Evolutionary conservation across 2,888 invertebrate species (phyloP).

Genomic region (Luffia ferchaultella): DNA sequence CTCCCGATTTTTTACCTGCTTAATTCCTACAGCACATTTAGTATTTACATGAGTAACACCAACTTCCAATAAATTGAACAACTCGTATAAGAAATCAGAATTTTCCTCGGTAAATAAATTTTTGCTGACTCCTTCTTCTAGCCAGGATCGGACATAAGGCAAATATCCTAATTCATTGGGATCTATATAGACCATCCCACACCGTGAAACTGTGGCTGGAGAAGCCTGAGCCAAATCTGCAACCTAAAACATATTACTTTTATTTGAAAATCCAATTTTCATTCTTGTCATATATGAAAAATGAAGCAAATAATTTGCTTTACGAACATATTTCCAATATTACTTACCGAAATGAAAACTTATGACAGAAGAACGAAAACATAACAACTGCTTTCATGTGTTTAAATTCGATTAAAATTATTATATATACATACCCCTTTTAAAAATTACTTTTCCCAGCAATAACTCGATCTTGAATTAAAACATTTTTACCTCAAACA

Average conservation of each 20-base stretch:
- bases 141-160: constrained; percentile 83
- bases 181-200: constrained; percentile 93
- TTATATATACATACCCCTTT: background rate
- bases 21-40: constrained; percentile 75
- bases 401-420: background rate
- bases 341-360: no score
- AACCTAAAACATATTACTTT: constrained; percentile 55
- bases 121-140: constrained; percentile 57
- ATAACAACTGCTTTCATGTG: no score
- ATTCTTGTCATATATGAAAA: no score
- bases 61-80: constrained; percentile 74
- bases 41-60: constrained; percentile 74
- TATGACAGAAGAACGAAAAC: no score
- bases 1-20: constrained; percentile 80
- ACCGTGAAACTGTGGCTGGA: constrained; percentile 85
- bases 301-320: no score
- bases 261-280: no score
- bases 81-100: constrained; percentile 68
- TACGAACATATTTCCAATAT: no score
- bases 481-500: constrained; percentile 72
- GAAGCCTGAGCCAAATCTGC: constrained; percentile 89
- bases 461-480: background rate
- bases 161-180: constrained; percentile 83
- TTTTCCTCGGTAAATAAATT: constrained; percentile 62
- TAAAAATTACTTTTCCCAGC: background rate